Evolutionary conservation across 2,113 vertebrate species (phyloP), one percentile per base, ranked within the genome.

Genomic region (Brachypodius melanocephalos): DNA sequence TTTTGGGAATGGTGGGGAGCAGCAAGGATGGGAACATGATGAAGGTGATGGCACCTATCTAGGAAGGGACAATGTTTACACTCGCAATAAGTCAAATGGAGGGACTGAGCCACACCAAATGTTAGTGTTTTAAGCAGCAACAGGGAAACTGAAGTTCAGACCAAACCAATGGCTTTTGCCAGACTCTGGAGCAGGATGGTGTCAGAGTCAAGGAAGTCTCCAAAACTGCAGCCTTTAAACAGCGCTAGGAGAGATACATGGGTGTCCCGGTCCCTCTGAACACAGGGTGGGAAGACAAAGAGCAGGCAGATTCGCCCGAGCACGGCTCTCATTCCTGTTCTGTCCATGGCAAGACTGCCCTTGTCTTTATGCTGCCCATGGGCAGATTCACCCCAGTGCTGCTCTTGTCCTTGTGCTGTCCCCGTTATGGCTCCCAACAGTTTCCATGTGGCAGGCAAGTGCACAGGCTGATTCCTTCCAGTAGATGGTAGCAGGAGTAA

Each of bases 401-500:
- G 42, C 43, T 3, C 43, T n/a, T 0, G 2, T 46, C n/a, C 68
- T 45, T 62, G 34, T 13, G 22, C 38, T 1, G 10, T 51, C 46
- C 57, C n/a, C 1, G 0, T 52, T 40, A 72, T 25, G 62, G 31
- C 19, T 94, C 69, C 85, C 81, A 79, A 31, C 49, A 43, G n/a
- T 61, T 87, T 65, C 48, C 24, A 2, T 8, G 15, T 6, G 19
- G 79, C 2, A 2, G 65, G n/a, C 8, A 8, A 62, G 61, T 2
- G 79, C 51, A 28, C 71, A 92, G 86, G 32, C 89, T 69, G 54
- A 96, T 96, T 97, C 96, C 78, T 94, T 96, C 96, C 95, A 95
- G 92, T 63, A 96, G 96, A 76, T 94, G 94, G 96, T 93, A 93
- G 97, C 93, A 97, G 94, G 82, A 59, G 68, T 51, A 95, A 93